Conservation (phyloP, 2,797 vertebrate genomes). For the Myotis findleyi region DNA sequence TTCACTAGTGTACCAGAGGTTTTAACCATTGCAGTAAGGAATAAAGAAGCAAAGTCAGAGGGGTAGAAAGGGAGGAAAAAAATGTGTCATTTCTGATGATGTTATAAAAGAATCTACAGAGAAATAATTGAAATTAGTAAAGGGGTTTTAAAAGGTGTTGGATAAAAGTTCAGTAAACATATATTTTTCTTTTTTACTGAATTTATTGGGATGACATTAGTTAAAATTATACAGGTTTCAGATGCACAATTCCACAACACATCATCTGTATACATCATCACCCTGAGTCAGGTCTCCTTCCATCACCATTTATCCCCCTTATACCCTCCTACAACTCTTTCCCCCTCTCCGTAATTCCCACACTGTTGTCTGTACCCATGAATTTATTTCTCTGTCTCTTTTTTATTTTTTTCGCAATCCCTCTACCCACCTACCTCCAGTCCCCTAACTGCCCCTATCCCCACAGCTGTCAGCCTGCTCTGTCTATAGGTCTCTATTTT, state of each 20-base stretch:
- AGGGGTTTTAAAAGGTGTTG: not conserved
- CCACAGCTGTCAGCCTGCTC: not conserved
- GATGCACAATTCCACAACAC: not conserved
- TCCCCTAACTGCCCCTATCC: no score
- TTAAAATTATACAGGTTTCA: not conserved
- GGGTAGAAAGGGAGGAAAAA: not conserved
- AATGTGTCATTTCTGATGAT: not conserved
- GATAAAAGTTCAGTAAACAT: not conserved
- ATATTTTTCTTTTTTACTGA: not conserved
- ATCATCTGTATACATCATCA: not conserved
- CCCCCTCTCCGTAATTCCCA: no score
- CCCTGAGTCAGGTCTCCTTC: no score
- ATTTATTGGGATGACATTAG: not conserved
- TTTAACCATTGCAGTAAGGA: not conserved
- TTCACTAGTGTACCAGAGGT: not conserved
- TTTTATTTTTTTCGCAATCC: not conserved
- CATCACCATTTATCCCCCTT: no score
- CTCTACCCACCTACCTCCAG: not conserved
- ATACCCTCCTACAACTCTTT: not conserved
- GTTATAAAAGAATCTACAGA: not conserved
- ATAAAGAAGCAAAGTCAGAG: not conserved
- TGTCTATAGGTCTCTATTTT: not conserved
- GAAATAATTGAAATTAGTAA: not conserved
- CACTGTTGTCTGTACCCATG: not conserved
- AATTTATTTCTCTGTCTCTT: no score